Evolutionary conservation across 2,888 invertebrate species (phyloP), one percentile per base, ranked within the genome.

Genomic region (Cephus pulcher): DNA sequence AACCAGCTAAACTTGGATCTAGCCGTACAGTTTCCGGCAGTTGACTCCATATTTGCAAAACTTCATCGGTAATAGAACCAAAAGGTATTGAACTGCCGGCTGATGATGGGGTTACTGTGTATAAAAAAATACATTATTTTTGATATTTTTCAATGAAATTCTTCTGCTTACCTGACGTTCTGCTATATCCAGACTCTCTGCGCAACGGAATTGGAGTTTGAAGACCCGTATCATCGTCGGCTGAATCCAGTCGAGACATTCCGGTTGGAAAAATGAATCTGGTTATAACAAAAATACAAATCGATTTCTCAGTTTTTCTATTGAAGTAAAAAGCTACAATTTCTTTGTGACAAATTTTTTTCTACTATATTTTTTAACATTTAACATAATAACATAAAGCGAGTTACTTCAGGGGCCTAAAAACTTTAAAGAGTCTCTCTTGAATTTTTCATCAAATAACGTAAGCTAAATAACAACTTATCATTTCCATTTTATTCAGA

Each of bases 11-110:
- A 69, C 94, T 93, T 0, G 95, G 95, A 89, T 95, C 95, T 83
- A 93, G 93, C 80, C 95, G 94, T 88, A 95, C 94, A 81, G 93
- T 93, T 80, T 94, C 94, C 0, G 95, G 95, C 4, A 95, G 89
- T 75, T 94, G 93, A 76, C 94, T 91, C 95, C 95, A 95, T 34
- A 95, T 93, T 83, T 94, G 94, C 81, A 95, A 85, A 33, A 89
- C 86, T 15, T 89, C 89, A 4, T 89, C 87, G 35, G 90, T 85
- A 78, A 90, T 85, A 30, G 87, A 86, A n/a, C 88, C 89, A 33
- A 89, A 80, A 23, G 69, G 34, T 23, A 76, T 73, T 33, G 76
- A 78, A 76, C 78, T 78, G 40, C 78, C 76, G 73, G 75, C 37
- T 34, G 78, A 79, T 9, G 79, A 79, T 11, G 76, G 77, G 3